Conservation (phyloP, 2,113 vertebrate species). For the Tylochromis polylepis region DNA sequence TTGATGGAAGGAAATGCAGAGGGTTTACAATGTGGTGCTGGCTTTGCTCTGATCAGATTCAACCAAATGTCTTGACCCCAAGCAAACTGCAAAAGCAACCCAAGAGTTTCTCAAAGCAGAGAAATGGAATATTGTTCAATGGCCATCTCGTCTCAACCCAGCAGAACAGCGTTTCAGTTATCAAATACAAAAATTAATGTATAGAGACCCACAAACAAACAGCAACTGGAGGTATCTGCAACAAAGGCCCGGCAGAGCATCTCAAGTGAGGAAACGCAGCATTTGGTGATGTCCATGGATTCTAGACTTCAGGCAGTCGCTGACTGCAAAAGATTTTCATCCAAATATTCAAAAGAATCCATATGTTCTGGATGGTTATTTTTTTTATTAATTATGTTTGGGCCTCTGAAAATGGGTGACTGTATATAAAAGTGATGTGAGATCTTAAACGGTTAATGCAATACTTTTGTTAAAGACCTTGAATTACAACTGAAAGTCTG, state of each 20-base stretch:
- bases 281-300: background rate
- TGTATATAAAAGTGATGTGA: background rate
- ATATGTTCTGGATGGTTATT: background rate
- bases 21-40: background rate
- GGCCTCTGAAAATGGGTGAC: background rate
- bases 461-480: background rate
- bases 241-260: background rate
- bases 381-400: background rate
- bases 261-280: background rate
- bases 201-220: background rate
- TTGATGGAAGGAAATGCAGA: background rate
- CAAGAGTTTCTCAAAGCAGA: background rate
- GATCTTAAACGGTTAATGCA: background rate
- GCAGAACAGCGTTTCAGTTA: background rate
- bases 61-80: background rate
- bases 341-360: background rate
- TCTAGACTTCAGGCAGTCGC: rapidly evolving
- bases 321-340: rapidly evolving
- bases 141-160: background rate
- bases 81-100: background rate
- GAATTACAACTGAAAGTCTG: background rate
- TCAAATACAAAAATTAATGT: background rate
- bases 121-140: background rate
- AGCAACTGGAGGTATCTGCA: background rate
- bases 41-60: background rate